A percentile compares a stretch with the other conserved stretches of the same genome.
Conservation (phyloP, 1,140 invertebrate genomes). For the Tetramorium alpestre region DNA sequence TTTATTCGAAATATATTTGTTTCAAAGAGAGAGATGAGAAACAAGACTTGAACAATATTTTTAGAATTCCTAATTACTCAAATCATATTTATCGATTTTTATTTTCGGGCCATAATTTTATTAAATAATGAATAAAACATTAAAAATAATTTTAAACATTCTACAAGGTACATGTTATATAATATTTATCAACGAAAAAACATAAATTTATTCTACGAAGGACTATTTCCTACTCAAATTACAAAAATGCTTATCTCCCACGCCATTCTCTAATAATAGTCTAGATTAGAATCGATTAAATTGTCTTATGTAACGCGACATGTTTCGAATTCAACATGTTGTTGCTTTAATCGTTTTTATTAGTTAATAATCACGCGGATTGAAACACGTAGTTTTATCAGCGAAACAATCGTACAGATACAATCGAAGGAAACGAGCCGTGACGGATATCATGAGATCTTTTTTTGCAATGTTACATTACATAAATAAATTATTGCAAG, state of each 20-base stretch:
- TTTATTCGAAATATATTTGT: conserved; percentile 1
- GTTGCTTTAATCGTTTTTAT: background rate
- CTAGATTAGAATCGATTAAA: conserved; percentile 30
- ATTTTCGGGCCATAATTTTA: background rate
- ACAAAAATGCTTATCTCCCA: background rate
- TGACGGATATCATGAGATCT: conserved; percentile 42
- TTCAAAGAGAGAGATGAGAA: background rate
- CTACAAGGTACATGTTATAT: background rate
- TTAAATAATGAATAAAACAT: background rate
- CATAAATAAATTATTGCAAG: background rate
- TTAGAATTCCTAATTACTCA: background rate
- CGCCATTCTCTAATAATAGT: conserved; percentile 1
- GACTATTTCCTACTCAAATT: background rate
- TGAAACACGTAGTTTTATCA: background rate
- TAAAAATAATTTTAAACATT: background rate
- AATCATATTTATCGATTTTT: background rate
- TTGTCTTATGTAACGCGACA: conserved; percentile 18
- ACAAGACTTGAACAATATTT: background rate
- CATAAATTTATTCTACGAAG: background rate
- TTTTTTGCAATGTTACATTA: background rate
- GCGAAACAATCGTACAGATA: conserved; percentile 12
- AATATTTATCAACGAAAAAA: background rate
- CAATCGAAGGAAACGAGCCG: conserved; percentile 63
- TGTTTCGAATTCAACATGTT: conserved; percentile 3
- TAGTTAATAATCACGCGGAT: background rate